phyloP scores from a whole-genome alignment of 92 coral and sea anemone genomes.

The Montipora capitata region DNA sequence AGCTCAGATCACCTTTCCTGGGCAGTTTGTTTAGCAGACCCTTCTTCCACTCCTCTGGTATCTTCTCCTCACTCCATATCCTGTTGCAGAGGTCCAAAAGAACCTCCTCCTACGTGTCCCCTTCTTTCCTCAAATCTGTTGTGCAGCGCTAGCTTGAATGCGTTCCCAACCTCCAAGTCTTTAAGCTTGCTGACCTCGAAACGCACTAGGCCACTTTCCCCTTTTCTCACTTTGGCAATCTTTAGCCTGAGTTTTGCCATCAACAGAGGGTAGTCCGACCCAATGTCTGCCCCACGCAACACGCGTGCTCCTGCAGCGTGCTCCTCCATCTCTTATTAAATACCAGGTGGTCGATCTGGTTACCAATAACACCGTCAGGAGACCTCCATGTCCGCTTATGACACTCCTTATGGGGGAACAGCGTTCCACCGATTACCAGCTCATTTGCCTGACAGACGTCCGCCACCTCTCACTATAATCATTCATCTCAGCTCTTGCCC shows the following conservation, averaged over 20 bases:
- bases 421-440: conserved; percentile 49
- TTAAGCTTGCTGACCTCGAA: conserved; percentile 23
- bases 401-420: conserved; percentile 37
- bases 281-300: conserved; percentile 32
- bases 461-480: conserved; percentile 39
- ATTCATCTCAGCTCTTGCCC: conserved; percentile 30
- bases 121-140: conserved; percentile 36
- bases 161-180: conserved; percentile 3
- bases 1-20: conserved; percentile 45
- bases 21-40: conserved; percentile 47
- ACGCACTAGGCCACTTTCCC: not conserved
- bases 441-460: conserved; percentile 50
- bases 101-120: conserved; percentile 24
- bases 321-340: conserved; percentile 37
- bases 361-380: conserved; percentile 39
- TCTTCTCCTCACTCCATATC: conserved; percentile 39
- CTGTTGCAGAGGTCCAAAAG: conserved; percentile 31
- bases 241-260: conserved; percentile 19
- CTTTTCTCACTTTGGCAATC: conserved; percentile 15
- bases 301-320: conserved; percentile 38
- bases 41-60: conserved; percentile 45
- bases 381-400: conserved; percentile 45
- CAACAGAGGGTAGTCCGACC: conserved; percentile 41
- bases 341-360: conserved; percentile 34
- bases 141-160: conserved; percentile 15